Base-by-base conservation (phyloP, 2,888 invertebrate genomes). In the Coelinius sp. region DNA sequence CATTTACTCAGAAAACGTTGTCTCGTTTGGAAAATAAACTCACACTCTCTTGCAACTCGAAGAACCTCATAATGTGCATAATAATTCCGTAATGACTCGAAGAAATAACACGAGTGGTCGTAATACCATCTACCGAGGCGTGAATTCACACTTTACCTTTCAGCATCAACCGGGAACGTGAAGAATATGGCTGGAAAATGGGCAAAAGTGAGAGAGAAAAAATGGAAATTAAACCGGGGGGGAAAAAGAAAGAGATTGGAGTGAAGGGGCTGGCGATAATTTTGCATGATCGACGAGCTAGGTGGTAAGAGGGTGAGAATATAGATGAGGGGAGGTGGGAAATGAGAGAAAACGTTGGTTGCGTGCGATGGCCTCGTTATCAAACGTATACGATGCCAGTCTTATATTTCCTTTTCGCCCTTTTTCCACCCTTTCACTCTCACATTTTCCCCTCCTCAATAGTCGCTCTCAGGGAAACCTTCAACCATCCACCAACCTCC, bases 341-440 rank as follows among this genome's bases (percentile, higher is more conserved):
- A 49, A 31, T 53, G 62, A 68, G 68, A 68, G 68, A 67, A 25
- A 68, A 67, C 68, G 52, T 52, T 67, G 65, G 25, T 75, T 71
- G 72, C 73, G 75, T 76, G 73, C 64, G 66, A 74, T 67, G 67
- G 10, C 41, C 69, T 44, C 70, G 52, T 75, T 71, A 71, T 70
- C 69, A 49, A 68, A 44, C 24, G 44, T 38, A 59, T 59, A 59
- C 46, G 65, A 63, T 44, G 63, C 52, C 25, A 25, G 44, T 56
- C 44, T 31, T 31, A 35, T 59, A 59, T 44, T 68, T 59, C 62
- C 25, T 41, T 46, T 66, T 71, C 24, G 41, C 5, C 62, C 25
- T 35, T 70, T 70, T 27, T 53, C 31, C 46, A 12, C 46, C 10
- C 5, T 17, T 20, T 31, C 35, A n/a, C 20, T 17, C 27, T 3